phyloP scores from a whole-genome alignment of 1,140 invertebrate genomes.

The Rhopalosiphum padi region DNA sequence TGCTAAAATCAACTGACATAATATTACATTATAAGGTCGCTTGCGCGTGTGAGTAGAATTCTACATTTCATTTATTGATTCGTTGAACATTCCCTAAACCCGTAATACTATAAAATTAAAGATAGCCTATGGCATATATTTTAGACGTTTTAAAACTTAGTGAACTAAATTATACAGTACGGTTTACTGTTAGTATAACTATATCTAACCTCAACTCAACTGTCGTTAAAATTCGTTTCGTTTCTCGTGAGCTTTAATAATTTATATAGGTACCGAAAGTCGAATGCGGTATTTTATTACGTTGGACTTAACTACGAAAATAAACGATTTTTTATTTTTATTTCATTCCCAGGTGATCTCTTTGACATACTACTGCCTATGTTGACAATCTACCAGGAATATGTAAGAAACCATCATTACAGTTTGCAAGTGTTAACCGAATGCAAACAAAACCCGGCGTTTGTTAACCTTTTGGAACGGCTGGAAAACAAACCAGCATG shows the following conservation, averaged over 20 bases:
- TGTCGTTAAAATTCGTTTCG: not conserved
- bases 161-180: not conserved
- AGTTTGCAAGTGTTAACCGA: constrained; percentile 93
- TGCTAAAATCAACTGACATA: not conserved
- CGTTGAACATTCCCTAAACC: not conserved
- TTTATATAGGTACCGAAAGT: not conserved
- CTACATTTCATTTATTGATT: constrained; percentile 5
- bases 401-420: constrained; percentile 92
- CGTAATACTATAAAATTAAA: constrained; percentile 3
- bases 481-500: constrained; percentile 87
- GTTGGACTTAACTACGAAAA: not conserved
- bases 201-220: not conserved
- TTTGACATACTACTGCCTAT: constrained; percentile 94
- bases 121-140: not conserved
- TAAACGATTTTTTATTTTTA: not conserved
- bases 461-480: constrained; percentile 80
- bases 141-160: not conserved
- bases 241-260: not conserved
- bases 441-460: constrained; percentile 86
- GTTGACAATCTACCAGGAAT: constrained; percentile 94
- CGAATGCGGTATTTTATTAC: not conserved
- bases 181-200: not conserved
- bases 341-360: constrained; percentile 75
- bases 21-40: not conserved
- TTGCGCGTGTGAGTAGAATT: not conserved